Percentiles rank a stretch among this genome's conserved stretches.
Evolutionary conservation across 2,888 invertebrate species (phyloP).

Genomic region (Eupithecia subumbrata): DNA sequence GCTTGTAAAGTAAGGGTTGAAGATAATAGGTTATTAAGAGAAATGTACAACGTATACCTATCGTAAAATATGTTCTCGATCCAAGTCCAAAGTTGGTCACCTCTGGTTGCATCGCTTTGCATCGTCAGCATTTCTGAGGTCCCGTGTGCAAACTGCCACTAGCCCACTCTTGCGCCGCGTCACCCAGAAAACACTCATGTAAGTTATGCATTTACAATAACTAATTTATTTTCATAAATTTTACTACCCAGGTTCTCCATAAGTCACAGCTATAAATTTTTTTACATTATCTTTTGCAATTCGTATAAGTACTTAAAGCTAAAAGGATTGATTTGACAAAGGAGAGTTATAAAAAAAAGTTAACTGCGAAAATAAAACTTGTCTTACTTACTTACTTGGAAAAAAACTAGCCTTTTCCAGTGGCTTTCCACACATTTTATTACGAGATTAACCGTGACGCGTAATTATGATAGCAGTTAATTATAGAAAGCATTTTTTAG

Average conservation of each 20-base stretch:
- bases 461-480: neutral
- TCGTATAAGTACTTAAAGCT: neutral
- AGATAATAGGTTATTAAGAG: too few relatives aligned
- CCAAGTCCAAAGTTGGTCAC: constrained; percentile 48
- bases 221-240: neutral
- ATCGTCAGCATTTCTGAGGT: constrained; percentile 60
- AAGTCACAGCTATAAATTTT: neutral
- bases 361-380: neutral
- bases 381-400: neutral
- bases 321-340: neutral
- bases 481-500: neutral
- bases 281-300: neutral
- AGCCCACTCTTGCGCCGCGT: constrained; percentile 62
- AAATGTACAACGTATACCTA: too few relatives aligned
- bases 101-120: constrained; percentile 59
- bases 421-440: neutral
- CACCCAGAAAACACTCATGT: constrained; percentile 47
- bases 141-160: constrained; percentile 42
- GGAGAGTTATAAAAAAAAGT: neutral
- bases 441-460: neutral
- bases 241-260: neutral
- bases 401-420: neutral
- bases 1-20: too few relatives aligned
- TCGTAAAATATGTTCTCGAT: too few relatives aligned
- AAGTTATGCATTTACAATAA: constrained; percentile 34